Percentiles rank a stretch among this genome's conserved stretches.
Conservation (phyloP, 2,797 vertebrate species). For the Graptemys geographica region DNA sequence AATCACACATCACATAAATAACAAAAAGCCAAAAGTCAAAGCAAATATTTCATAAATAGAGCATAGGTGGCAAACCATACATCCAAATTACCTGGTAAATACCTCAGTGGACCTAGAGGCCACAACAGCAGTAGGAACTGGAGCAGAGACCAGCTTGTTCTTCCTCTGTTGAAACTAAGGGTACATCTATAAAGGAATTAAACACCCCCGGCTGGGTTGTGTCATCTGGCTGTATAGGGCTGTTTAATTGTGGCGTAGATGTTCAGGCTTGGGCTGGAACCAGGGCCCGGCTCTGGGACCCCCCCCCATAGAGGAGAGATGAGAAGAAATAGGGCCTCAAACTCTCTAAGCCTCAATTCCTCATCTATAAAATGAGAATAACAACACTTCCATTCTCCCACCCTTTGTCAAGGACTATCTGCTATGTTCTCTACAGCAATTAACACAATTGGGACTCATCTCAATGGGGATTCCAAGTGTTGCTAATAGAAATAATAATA, state of each 20-base stretch:
- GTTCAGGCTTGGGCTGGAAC: not conserved
- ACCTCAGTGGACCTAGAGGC: not conserved
- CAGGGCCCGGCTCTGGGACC: not conserved
- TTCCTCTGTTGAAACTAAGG: not conserved
- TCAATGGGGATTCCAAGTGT: not conserved
- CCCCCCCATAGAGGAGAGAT: not conserved
- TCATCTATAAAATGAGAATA: not conserved
- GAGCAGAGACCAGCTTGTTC: not conserved
- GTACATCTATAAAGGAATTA: not conserved
- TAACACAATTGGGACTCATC: not conserved
- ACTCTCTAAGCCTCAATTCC: not conserved
- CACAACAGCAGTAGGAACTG: not conserved
- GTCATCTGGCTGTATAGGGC: not conserved
- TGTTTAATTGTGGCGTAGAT: not conserved
- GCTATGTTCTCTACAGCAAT: rapidly evolving
- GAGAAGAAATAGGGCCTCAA: not conserved
- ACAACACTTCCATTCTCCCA: not conserved
- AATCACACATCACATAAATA: not conserved
- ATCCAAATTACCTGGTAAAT: not conserved
- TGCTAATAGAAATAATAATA: not conserved
- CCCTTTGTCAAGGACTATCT: not conserved
- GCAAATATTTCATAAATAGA: not conserved
- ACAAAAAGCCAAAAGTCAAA: not conserved
- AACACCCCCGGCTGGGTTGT: not conserved
- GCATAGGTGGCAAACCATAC: not conserved